A percentile compares a stretch with the other conserved stretches of the same genome.
These are phyloP conservation scores for Amphimedon queenslandica DNA, from an alignment of 37 sponge, comb jelly and placozoan genomes.

Conservation along the genomic window DNA sequence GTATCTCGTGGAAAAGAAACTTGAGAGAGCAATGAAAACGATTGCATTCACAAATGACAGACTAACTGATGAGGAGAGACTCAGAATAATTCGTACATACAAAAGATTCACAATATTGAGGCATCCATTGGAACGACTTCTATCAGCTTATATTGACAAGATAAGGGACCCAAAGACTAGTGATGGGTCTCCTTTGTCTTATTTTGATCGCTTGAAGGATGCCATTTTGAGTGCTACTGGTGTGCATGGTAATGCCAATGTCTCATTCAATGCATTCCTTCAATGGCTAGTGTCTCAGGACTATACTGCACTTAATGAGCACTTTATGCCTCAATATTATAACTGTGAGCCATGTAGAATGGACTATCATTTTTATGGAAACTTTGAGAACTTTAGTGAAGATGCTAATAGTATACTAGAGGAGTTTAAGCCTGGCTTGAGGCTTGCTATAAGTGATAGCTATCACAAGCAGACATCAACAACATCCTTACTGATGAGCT, in stretches of 20 bases:
- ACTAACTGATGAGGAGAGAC: slow-evolving; percentile 13
- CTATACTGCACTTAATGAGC: slow-evolving; percentile 31
- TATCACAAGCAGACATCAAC: neutral
- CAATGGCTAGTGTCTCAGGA: slow-evolving; percentile 27
- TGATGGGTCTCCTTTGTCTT: neutral
- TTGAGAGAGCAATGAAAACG: neutral
- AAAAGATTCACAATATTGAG: slow-evolving; percentile 22
- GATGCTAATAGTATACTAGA: slow-evolving; percentile 8
- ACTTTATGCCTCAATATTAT: slow-evolving; percentile 22
- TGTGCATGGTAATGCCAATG: no score
- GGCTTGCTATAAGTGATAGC: neutral
- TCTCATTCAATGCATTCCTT: slow-evolving; percentile 21
- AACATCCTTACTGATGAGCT: neutral
- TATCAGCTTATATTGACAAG: slow-evolving; percentile 37
- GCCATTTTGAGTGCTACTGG: neutral
- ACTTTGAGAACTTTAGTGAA: slow-evolving; percentile 18
- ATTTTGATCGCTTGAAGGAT: slow-evolving; percentile 13
- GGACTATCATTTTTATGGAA: slow-evolving; percentile 30
- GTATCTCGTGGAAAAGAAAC: neutral
- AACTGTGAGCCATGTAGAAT: slow-evolving; percentile 28
- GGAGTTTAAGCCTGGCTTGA: neutral
- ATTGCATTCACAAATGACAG: slow-evolving; percentile 1
- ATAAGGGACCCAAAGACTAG: neutral
- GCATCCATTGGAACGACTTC: slow-evolving; percentile 46
- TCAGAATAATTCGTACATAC: slow-evolving; percentile 20